These are phyloP conservation scores for Synaphobranchus kaupii DNA, from an alignment of 2,797 vertebrate genomes.

Conservation along the genomic window DNA sequence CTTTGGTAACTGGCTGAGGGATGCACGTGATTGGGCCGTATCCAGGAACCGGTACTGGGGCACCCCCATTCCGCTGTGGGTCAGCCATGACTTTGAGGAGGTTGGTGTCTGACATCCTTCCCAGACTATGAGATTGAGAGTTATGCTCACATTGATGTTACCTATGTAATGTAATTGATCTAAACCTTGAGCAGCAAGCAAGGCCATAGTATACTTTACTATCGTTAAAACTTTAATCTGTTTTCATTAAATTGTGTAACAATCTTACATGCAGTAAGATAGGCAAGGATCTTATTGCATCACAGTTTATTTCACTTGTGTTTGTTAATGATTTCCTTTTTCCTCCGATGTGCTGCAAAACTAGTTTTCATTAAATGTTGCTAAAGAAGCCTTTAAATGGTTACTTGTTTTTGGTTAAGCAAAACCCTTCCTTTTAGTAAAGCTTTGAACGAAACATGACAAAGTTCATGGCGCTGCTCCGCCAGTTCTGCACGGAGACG, in stretches of 20 bases:
- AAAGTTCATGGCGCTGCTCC: not conserved
- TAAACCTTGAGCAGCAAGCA: not conserved
- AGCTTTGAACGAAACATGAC: conserved; percentile 2
- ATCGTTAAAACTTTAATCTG: not conserved
- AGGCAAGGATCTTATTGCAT: not conserved
- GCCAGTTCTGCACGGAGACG: not conserved
- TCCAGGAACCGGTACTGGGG: conserved; percentile 98
- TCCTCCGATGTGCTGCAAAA: not conserved
- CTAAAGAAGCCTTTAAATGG: not conserved
- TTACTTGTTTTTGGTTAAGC: not conserved
- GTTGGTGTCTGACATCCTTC: conserved; percentile 55
- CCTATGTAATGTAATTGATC: too few species aligned
- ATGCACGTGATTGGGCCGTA: conserved; percentile 92
- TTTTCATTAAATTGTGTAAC: not conserved
- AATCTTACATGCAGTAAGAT: not conserved
- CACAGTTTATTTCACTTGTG: not conserved
- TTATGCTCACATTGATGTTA: not conserved
- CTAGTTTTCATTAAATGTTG: not conserved
- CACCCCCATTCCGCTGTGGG: conserved; percentile 94
- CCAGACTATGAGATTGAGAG: not conserved
- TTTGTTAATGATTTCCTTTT: not conserved
- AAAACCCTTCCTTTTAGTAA: not conserved
- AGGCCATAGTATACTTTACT: not conserved
- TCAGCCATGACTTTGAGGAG: conserved; percentile 90
- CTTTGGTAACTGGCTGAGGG: conserved; percentile 97